Evolutionary conservation across 2,888 invertebrate genomes (phyloP).

Genomic region (Ochlodes sylvanus): DNA sequence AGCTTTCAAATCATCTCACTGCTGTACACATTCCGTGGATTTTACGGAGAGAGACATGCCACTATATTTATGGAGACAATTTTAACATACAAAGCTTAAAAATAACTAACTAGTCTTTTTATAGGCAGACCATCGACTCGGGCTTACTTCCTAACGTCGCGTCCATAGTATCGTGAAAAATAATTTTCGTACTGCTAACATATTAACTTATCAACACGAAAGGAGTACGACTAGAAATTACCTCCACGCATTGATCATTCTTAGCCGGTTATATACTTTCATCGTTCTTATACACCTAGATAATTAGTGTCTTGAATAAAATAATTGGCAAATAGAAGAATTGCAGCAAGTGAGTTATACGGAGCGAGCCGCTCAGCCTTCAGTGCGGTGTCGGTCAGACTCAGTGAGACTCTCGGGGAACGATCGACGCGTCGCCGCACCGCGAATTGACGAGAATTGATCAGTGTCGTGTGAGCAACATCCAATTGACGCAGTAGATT

Average conservation of each 20-base stretch:
- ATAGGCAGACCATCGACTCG: constrained; percentile 74
- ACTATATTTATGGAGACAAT: constrained; percentile 67
- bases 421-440: constrained; percentile 46
- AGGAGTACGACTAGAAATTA: constrained; percentile 82
- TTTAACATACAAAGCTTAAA: constrained; percentile 75
- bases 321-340: constrained; percentile 48
- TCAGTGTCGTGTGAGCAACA: constrained; percentile 63
- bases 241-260: constrained; percentile 40
- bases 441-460: constrained; percentile 68
- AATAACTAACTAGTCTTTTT: constrained; percentile 79
- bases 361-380: constrained; percentile 22
- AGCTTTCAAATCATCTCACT: constrained; percentile 47
- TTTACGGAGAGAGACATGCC: constrained; percentile 66
- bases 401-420: constrained; percentile 18
- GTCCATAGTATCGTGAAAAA: constrained; percentile 59
- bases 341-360: constrained; percentile 38
- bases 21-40: constrained; percentile 43
- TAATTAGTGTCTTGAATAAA: constrained; percentile 39
- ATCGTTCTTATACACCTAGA: constrained; percentile 38
- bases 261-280: constrained; percentile 34
- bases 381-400: constrained; percentile 8
- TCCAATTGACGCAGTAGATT: constrained; percentile 59
- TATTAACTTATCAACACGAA: constrained; percentile 77
- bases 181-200: constrained; percentile 83
- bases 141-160: constrained; percentile 58